Percentiles rank a stretch among this genome's conserved stretches.
phyloP scores from a whole-genome alignment of 2,888 invertebrate species.

The Petrophora chlorosata region DNA sequence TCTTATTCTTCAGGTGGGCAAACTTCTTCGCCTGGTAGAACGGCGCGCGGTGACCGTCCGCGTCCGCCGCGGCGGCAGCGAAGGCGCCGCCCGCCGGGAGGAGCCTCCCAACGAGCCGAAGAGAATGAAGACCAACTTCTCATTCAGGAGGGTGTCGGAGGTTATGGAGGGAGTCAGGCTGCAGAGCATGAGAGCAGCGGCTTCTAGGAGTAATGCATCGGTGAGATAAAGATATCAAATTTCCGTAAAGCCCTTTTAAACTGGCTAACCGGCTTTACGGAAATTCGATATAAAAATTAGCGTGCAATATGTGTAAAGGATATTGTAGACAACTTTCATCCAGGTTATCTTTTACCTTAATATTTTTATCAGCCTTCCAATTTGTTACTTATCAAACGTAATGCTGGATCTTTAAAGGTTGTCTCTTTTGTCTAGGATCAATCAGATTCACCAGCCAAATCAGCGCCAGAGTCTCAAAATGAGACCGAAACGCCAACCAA shows the following conservation, averaged over 20 bases:
- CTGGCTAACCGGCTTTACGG: too few relatives aligned
- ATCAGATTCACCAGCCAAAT: constrained; percentile 68
- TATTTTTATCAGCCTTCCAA: too few relatives aligned
- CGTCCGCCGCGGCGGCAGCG: constrained; percentile 65
- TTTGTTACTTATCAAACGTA: too few relatives aligned
- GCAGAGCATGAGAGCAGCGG: constrained; percentile 70
- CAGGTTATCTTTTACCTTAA: too few relatives aligned
- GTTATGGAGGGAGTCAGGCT: constrained; percentile 79
- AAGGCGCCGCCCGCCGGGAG: constrained; percentile 44
- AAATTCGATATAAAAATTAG: too few relatives aligned
- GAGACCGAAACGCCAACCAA: constrained; percentile 70
- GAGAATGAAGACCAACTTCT: constrained; percentile 70
- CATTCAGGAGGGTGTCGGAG: constrained; percentile 78
- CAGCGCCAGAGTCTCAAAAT: constrained; percentile 57
- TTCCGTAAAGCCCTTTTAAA: too few relatives aligned
- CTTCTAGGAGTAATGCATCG: constrained; percentile 62
- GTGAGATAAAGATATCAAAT: constrained; percentile 32
- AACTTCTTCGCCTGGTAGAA: constrained; percentile 69
- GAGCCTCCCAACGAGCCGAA: constrained; percentile 49
- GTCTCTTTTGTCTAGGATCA: not conserved
- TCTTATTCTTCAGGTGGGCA: constrained; percentile 58
- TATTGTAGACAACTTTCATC: too few relatives aligned
- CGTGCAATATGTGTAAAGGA: too few relatives aligned
- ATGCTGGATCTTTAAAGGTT: too few relatives aligned
- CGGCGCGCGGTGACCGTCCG: constrained; percentile 76